A percentile compares a stretch with the other conserved stretches of the same genome.
phyloP scores from a whole-genome alignment of 1,140 invertebrate species.

The Penaeus chinensis region DNA sequence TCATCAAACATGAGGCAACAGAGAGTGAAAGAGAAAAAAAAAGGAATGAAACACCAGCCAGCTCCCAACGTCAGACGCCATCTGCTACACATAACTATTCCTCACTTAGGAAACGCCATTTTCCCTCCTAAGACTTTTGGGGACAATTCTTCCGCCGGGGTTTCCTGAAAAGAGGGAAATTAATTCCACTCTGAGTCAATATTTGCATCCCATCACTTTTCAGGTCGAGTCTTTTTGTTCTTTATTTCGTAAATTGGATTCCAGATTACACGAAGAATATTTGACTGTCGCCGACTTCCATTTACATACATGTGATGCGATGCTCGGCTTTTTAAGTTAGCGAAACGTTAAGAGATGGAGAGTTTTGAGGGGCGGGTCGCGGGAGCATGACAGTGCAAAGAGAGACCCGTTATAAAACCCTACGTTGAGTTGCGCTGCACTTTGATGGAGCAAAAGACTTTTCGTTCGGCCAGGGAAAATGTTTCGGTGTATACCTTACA shows the following conservation, averaged over 20 bases:
- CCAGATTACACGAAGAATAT: constrained; percentile 62
- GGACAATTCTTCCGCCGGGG: constrained; percentile 20
- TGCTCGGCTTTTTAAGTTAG: constrained; percentile 22
- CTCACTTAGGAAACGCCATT: constrained; percentile 59
- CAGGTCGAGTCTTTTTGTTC: constrained; percentile 45
- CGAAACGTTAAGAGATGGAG: constrained; percentile 46
- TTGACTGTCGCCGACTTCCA: constrained; percentile 52
- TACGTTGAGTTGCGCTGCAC: constrained; percentile 56
- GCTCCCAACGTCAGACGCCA: constrained; percentile 12
- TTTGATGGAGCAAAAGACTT: constrained; percentile 56
- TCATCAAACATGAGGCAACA: neutral
- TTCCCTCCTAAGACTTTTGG: constrained; percentile 48
- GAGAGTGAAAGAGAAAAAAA: constrained; percentile 12
- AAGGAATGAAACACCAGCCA: constrained; percentile 13
- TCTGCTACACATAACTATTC: constrained; percentile 59
- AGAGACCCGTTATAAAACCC: constrained; percentile 32
- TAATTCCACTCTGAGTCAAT: constrained; percentile 63
- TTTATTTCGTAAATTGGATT: constrained; percentile 62
- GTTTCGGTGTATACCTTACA: constrained; percentile 45
- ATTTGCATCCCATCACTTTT: constrained; percentile 57
- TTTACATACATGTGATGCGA: constrained; percentile 61
- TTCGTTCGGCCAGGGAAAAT: constrained; percentile 10
- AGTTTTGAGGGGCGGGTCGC: constrained; percentile 43
- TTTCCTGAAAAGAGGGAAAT: constrained; percentile 63
- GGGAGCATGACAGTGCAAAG: constrained; percentile 59